Evolutionary conservation across 2,888 invertebrate species (phyloP).

Genomic region (Galeopsomyia nigrocyanea): DNA sequence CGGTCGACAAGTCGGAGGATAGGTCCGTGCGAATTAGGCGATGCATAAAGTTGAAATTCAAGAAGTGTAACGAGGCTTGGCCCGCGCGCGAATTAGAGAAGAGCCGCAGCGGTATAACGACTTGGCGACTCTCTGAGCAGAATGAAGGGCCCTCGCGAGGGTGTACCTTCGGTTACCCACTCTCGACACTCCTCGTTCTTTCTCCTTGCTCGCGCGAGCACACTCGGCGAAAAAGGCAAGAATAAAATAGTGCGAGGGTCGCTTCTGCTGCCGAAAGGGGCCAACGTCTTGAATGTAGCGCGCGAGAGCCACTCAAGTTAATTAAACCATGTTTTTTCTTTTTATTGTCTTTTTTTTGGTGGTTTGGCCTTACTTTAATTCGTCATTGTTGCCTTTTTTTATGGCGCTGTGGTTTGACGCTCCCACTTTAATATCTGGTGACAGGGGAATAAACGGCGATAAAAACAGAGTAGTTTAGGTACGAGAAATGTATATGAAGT

Average conservation of each 20-base stretch:
- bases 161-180: constrained; percentile 36
- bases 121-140: constrained; percentile 28
- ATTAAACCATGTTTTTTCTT: constrained; percentile 40
- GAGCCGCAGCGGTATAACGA: neutral
- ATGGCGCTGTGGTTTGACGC: no score
- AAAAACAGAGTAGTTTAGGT: no score
- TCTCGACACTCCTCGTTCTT: neutral
- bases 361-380: no score
- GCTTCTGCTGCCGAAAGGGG: neutral
- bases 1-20: neutral
- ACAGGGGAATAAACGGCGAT: no score
- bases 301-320: constrained; percentile 28
- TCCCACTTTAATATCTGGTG: no score
- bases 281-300: constrained; percentile 5
- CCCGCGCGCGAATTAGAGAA: constrained; percentile 30
- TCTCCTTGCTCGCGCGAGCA: no score
- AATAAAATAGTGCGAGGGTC: no score
- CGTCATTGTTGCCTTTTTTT: no score
- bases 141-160: constrained; percentile 33
- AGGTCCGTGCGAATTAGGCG: constrained; percentile 27
- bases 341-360: neutral
- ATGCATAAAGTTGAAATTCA: constrained; percentile 20
- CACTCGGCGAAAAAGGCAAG: no score
- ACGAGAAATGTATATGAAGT: no score
- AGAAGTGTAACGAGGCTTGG: constrained; percentile 40